A percentile compares a stretch with the other conserved stretches of the same genome.
These are phyloP conservation scores for Arctocebus calabarensis DNA, from an alignment of 2,797 vertebrate genomes.

Conservation along the genomic window DNA sequence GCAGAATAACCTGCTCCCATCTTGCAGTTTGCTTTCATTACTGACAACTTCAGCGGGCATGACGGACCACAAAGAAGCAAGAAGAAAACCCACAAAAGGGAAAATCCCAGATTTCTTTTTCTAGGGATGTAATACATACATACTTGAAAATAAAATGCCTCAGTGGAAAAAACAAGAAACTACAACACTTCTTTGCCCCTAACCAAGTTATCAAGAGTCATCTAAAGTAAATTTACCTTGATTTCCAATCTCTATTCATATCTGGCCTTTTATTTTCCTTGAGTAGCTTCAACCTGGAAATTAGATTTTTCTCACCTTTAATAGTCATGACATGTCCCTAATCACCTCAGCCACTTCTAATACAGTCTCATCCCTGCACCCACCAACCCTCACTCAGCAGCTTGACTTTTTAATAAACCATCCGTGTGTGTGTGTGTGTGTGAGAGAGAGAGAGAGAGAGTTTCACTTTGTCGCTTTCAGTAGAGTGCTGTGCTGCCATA, in stretches of 20 bases:
- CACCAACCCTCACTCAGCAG: neutral
- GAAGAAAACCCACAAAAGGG: too few relatives aligned
- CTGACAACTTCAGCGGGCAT: too few relatives aligned
- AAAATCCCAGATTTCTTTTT: too few relatives aligned
- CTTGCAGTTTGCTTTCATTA: too few relatives aligned
- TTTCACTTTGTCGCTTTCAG: too few relatives aligned
- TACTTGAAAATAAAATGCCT: too few relatives aligned
- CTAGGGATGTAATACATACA: too few relatives aligned
- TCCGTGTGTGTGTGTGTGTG: neutral
- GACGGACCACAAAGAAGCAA: too few relatives aligned
- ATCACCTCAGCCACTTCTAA: constrained; percentile 12
- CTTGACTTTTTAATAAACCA: constrained; percentile 40
- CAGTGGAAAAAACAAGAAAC: too few relatives aligned
- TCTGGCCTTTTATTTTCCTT: neutral
- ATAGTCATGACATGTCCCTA: neutral
- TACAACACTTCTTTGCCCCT: neutral
- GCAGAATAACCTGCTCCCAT: too few relatives aligned
- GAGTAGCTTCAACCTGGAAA: constrained; percentile 43
- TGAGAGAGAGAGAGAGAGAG: too few relatives aligned
- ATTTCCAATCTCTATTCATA: constrained; percentile 33
- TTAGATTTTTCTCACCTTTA: constrained; percentile 23
- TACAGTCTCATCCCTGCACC: neutral
- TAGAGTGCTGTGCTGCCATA: too few relatives aligned
- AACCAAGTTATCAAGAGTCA: neutral
- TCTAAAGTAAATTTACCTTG: constrained; percentile 33